phyloP scores from a whole-genome alignment of 2,888 invertebrate species.

The Crocallis elinguaria region DNA sequence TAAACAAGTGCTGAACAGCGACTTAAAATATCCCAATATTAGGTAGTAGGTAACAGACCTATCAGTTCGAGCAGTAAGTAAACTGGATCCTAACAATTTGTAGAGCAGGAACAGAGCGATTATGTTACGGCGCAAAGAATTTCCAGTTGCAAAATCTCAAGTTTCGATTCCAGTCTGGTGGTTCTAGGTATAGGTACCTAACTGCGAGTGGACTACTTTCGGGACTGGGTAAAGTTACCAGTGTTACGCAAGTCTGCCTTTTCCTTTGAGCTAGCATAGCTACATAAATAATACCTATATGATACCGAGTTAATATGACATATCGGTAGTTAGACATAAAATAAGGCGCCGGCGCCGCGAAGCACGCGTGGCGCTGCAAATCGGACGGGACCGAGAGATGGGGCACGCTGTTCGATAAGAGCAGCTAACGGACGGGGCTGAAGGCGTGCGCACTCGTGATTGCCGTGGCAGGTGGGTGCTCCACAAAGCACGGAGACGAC shows the following conservation, averaged over 20 bases:
- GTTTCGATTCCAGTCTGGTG: constrained; percentile 26
- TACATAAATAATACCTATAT: background rate
- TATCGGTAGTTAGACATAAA: no score
- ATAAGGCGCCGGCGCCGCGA: no score
- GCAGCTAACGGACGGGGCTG: no score
- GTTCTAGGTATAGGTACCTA: constrained; percentile 4
- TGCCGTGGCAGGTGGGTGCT: no score
- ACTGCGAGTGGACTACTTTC: constrained; percentile 14
- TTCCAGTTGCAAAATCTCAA: constrained; percentile 18
- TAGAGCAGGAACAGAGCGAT: constrained; percentile 17
- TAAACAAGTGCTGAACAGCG: background rate
- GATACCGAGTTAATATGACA: no score
- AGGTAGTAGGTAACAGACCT: background rate
- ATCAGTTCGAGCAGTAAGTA: background rate
- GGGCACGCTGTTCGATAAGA: no score
- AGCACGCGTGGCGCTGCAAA: no score
- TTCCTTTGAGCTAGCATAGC: background rate
- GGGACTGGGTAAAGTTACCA: constrained; percentile 10
- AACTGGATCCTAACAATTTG: background rate
- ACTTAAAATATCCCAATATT: background rate
- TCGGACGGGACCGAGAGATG: no score
- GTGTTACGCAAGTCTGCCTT: constrained; percentile 1
- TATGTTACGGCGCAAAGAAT: constrained; percentile 17
- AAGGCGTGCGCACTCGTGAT: no score
- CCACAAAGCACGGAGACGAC: no score